Conservation (phyloP, 1,140 invertebrate species). For the Contarinia nasturtii region DNA sequence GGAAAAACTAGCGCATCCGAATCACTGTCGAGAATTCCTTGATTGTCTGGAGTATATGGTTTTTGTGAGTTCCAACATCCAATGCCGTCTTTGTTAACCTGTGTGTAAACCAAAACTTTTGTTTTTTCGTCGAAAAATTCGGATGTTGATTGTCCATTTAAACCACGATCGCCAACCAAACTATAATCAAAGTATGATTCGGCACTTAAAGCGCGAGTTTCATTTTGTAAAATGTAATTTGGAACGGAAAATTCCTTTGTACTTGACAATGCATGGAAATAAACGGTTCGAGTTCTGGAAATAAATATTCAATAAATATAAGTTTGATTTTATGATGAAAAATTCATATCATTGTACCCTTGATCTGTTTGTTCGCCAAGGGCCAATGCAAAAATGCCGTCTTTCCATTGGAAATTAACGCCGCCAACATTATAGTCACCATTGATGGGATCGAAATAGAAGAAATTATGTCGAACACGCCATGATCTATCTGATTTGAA, state of each 20-base stretch:
- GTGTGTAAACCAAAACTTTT: conserved; percentile 53
- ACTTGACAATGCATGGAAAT: conserved; percentile 55
- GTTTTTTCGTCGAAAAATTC: conserved; percentile 49
- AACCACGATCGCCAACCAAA: conserved; percentile 45
- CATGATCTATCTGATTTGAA: conserved; percentile 50
- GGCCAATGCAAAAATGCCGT: conserved; percentile 50
- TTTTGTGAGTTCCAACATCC: conserved; percentile 53
- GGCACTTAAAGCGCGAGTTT: conserved; percentile 31
- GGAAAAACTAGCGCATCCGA: conserved; percentile 43
- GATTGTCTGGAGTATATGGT: conserved; percentile 39
- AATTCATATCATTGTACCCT: conserved; percentile 19
- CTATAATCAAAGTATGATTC: conserved; percentile 47
- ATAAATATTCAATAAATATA: background rate
- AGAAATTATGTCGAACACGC: conserved; percentile 58
- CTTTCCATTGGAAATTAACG: conserved; percentile 57
- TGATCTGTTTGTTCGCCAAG: conserved; percentile 34
- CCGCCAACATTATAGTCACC: conserved; percentile 50
- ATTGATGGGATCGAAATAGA: conserved; percentile 57
- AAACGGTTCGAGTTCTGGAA: conserved; percentile 41
- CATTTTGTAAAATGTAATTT: conserved; percentile 46
- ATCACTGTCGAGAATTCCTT: conserved; percentile 42
- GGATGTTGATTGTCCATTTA: conserved; percentile 48
- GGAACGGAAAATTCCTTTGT: conserved; percentile 55
- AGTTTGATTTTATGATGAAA: background rate
- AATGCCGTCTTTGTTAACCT: conserved; percentile 35